Evolutionary conservation across 2,113 vertebrate species (phyloP), one percentile per base, ranked within the genome.

Genomic region (Xiphophorus maculatus): DNA sequence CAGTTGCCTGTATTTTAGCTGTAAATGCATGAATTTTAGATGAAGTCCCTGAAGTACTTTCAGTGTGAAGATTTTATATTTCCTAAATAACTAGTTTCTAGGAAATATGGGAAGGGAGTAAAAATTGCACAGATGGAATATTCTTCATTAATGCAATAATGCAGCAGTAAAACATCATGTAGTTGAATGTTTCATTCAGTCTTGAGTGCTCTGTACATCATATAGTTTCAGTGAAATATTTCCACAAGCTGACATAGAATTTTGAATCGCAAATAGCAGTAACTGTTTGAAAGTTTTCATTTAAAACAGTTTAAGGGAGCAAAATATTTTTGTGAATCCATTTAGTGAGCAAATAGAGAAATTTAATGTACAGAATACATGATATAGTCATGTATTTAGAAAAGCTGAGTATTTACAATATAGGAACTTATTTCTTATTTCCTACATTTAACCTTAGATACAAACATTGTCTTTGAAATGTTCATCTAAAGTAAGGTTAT

Each of bases 171-270:
- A 70, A 61, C n/a, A 29, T 71, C 58, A 40, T 17, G 27, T 1
- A 37, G 28, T 22, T 42, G 25, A 72, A 72, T 72, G 62, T 63
- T 71, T 72, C n/a, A 72, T 72, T 63, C 58, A 62, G 37, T 32
- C 54, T 29, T 40, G 54, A 71, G 69, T 71, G 69, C 33, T 58
- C 25, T 72, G 28, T 28, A 29, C 27, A 40, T 63, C 54, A 42
- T 62, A 71, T 62, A 27, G 70, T 35, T 15, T 63, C 27, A 22
- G 12, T 63, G 27, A 72, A 62, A 17, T 27, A 42, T 71, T 19
- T 72, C 33, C 42, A 63, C 8, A 28, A 62, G 35, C 58, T 44
- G 58, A 72, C 22, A 33, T 25, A 44, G n/a, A 72, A 29, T 29
- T 37, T 35, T 29, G 27, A 40, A 67, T 15, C 6, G 2, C n/a